phyloP scores from a whole-genome alignment of 2,113 vertebrate species.

The Bagarius yarrelli region DNA sequence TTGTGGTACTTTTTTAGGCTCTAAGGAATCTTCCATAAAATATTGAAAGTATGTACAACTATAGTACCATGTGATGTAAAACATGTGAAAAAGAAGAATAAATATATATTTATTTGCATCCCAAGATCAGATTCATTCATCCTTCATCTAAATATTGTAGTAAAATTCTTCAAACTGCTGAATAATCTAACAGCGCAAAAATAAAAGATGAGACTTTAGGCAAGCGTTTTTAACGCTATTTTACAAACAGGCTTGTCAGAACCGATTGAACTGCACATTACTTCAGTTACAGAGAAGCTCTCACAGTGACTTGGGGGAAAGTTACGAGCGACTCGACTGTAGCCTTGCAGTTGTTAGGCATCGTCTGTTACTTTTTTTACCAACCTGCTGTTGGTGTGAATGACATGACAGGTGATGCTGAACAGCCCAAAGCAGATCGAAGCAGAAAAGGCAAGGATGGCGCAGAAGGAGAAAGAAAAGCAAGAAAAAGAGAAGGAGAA shows the following conservation, averaged over 20 bases:
- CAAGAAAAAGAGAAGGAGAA: slow-evolving; percentile 84
- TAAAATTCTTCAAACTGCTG: background rate
- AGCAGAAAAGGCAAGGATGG: slow-evolving; percentile 88
- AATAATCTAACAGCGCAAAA: background rate
- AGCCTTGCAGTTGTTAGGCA: background rate
- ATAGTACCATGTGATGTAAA: too few species aligned
- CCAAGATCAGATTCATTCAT: background rate
- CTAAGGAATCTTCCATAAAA: background rate
- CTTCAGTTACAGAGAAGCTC: slow-evolving; percentile 2
- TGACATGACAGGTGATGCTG: slow-evolving; percentile 74
- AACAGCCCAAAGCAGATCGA: slow-evolving; percentile 92
- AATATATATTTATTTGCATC: too few species aligned
- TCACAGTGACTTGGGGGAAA: background rate
- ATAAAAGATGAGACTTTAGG: background rate
- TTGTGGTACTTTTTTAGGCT: background rate
- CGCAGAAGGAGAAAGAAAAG: slow-evolving; percentile 84
- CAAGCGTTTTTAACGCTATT: background rate
- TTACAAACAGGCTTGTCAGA: slow-evolving; percentile 4
- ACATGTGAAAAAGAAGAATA: too few species aligned
- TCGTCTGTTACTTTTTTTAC: background rate
- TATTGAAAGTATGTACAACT: too few species aligned
- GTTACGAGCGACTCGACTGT: background rate
- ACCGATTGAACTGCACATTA: background rate
- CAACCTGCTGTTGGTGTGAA: slow-evolving; percentile 1
- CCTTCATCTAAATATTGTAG: background rate